These are phyloP conservation scores for Sterrhoptilus dennistouni DNA, from an alignment of 2,113 vertebrate species.

Conservation along the genomic window DNA sequence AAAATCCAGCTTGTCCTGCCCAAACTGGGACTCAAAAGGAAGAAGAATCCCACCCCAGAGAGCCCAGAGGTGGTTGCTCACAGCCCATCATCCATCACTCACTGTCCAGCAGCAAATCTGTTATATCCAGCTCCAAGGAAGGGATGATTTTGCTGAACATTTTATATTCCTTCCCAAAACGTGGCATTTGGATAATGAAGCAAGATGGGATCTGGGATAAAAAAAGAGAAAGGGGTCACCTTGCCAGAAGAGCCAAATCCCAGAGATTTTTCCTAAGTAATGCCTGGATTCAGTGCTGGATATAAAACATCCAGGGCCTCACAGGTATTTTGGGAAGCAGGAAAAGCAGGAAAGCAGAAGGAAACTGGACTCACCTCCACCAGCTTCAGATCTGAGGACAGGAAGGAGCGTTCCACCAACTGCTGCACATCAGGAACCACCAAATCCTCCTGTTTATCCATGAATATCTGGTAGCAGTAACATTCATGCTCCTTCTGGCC, in stretches of 20 bases:
- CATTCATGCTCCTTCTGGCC: slow-evolving; percentile 80
- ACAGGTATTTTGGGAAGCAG: neutral
- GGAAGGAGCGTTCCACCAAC: slow-evolving; percentile 87
- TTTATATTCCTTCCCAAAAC: slow-evolving; percentile 91
- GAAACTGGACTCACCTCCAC: slow-evolving; percentile 75
- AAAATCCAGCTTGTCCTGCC: neutral
- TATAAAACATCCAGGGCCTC: neutral
- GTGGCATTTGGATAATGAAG: slow-evolving; percentile 91
- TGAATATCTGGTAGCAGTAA: slow-evolving; percentile 90
- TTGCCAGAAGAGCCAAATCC: neutral
- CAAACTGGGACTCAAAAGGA: neutral
- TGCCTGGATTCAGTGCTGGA: neutral
- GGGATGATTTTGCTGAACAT: slow-evolving; percentile 93
- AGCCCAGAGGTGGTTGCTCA: neutral
- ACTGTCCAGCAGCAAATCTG: slow-evolving; percentile 85
- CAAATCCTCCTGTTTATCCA: slow-evolving; percentile 85
- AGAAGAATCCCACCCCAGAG: neutral
- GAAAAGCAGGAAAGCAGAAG: neutral
- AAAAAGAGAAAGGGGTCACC: neutral
- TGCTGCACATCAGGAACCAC: slow-evolving; percentile 87
- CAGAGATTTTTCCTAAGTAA: neutral
- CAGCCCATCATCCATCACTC: neutral
- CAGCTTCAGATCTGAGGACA: slow-evolving; percentile 79
- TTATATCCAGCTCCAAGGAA: slow-evolving; percentile 87
- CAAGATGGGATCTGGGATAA: slow-evolving; percentile 82